Evolutionary conservation across 2,113 vertebrate species (phyloP).

Genomic region (Podiceps cristatus): DNA sequence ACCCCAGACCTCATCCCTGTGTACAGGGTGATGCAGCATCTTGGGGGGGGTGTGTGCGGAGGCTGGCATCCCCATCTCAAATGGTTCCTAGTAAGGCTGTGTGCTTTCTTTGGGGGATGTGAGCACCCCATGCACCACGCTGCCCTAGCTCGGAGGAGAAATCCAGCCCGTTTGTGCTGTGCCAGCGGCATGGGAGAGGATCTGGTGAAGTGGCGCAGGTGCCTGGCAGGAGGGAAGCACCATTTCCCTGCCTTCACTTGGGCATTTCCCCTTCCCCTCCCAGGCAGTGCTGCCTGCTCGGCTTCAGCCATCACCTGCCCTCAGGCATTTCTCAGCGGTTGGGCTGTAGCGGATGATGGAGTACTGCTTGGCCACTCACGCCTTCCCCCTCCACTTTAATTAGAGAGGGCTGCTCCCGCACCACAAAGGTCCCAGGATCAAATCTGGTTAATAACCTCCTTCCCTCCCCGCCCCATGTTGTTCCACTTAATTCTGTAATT

Average conservation of each 20-base stretch:
- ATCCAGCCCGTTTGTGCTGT: accelerated
- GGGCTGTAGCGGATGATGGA: neutral
- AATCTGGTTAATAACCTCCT: constrained; percentile 30
- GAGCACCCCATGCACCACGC: accelerated
- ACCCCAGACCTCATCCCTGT: neutral
- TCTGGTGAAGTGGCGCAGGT: neutral
- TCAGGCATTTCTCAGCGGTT: neutral
- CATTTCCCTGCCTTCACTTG: neutral
- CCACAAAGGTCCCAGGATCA: constrained; percentile 31
- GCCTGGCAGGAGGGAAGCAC: neutral
- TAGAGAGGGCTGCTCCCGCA: neutral
- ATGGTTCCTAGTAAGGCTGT: neutral
- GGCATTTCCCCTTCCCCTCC: neutral
- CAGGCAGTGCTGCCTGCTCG: neutral
- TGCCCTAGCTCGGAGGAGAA: neutral
- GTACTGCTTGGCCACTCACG: accelerated
- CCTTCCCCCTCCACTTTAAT: neutral
- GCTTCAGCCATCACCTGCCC: neutral
- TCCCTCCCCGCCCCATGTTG: neutral
- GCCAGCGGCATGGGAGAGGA: neutral
- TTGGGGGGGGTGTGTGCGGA: no score
- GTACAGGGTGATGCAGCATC: neutral
- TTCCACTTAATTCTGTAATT: constrained; percentile 62
- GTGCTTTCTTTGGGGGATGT: accelerated
- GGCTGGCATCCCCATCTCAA: neutral